Evolutionary conservation across 92 coral and sea anemone species (phyloP).

Genomic region (Metridium senile): DNA sequence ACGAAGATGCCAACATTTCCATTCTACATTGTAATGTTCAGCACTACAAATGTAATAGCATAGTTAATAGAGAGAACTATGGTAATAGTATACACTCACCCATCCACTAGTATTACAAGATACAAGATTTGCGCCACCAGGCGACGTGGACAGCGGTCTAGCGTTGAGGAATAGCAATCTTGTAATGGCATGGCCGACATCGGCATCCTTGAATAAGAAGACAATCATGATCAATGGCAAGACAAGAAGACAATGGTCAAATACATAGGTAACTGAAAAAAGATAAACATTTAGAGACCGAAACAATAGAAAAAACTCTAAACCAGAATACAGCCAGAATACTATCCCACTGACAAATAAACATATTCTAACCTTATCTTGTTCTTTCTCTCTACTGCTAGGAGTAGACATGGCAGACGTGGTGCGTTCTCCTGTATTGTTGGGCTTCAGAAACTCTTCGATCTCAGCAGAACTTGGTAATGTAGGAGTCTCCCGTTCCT

Average conservation of each 20-base stretch:
- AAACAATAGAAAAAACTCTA: no score
- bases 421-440: slow-evolving; percentile 21
- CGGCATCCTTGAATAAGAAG: slow-evolving; percentile 48
- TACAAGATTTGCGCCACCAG: slow-evolving; percentile 78
- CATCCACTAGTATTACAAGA: slow-evolving; percentile 90
- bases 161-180: slow-evolving; percentile 84
- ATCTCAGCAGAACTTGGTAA: slow-evolving; percentile 17
- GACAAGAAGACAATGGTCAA: no score
- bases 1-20: no score
- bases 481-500: slow-evolving; percentile 19
- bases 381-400: slow-evolving; percentile 6
- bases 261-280: no score
- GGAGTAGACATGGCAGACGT: slow-evolving; percentile 19
- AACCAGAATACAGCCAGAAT: no score
- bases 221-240: not conserved
- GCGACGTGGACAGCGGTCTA: slow-evolving; percentile 75
- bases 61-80: no score
- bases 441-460: slow-evolving; percentile 36
- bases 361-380: slow-evolving; percentile 17
- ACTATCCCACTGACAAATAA: no score
- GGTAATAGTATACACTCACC: slow-evolving; percentile 81
- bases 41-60: no score
- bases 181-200: slow-evolving; percentile 76
- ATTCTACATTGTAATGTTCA: no score
- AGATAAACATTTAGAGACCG: no score